phyloP scores from a whole-genome alignment of 2,888 invertebrate species.

The Dicranocentrus wangi region DNA sequence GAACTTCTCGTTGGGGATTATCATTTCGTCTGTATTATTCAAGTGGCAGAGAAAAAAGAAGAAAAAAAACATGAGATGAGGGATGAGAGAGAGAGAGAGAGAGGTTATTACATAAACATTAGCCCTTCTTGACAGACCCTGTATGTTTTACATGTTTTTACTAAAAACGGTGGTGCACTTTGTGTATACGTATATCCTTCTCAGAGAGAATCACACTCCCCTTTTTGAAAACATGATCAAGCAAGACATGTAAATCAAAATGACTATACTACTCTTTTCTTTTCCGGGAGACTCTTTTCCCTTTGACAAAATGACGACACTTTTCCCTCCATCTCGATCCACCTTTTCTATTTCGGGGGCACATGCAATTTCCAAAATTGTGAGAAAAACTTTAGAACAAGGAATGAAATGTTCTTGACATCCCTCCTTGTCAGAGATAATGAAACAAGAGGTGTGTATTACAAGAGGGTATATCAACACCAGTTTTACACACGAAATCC shows the following conservation, averaged over 20 bases:
- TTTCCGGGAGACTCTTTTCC: background rate
- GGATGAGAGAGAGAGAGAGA: background rate
- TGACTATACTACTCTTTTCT: conserved; percentile 41
- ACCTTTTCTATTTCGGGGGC: conserved; percentile 29
- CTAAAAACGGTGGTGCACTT: no score
- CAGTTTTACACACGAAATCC: conserved; percentile 4
- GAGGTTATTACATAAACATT: conserved; percentile 55
- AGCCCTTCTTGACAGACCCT: conserved; percentile 41
- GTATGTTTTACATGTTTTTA: no score
- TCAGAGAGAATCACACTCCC: background rate
- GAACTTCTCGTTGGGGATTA: conserved; percentile 90
- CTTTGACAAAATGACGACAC: conserved; percentile 32
- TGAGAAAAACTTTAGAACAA: conserved; percentile 30
- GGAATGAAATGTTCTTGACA: conserved; percentile 47
- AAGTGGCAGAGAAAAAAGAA: conserved; percentile 12
- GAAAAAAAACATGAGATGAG: conserved; percentile 9
- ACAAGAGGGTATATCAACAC: background rate
- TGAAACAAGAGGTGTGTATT: conserved; percentile 32
- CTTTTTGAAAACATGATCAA: conserved; percentile 35
- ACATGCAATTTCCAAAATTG: background rate
- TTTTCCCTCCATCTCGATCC: conserved; percentile 13
- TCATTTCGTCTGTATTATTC: conserved; percentile 86
- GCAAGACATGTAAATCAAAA: conserved; percentile 53
- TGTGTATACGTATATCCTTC: background rate
- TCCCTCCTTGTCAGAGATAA: conserved; percentile 37